phyloP scores from a whole-genome alignment of 2,113 vertebrate genomes.

The Neoarius graeffei region DNA sequence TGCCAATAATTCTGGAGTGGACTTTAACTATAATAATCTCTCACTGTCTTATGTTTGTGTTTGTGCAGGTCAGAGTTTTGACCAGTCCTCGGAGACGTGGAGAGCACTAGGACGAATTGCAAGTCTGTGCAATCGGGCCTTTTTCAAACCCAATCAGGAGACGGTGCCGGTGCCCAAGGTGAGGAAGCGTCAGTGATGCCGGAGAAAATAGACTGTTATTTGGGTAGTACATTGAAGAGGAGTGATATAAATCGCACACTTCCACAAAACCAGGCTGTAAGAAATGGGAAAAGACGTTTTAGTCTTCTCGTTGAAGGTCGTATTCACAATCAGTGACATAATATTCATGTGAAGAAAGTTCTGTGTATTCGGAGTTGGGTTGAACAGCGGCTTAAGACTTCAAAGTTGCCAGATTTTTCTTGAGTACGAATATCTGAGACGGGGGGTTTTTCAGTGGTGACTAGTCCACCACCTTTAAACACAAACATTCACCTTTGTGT shows the following conservation, averaged over 20 bases:
- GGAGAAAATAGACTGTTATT: background rate
- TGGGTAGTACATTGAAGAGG: background rate
- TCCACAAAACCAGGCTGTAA: background rate
- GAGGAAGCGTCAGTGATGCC: background rate
- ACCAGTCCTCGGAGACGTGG: slow-evolving; percentile 89
- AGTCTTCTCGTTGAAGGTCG: background rate
- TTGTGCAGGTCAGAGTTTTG: slow-evolving; percentile 82
- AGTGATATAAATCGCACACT: background rate
- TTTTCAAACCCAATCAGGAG: slow-evolving; percentile 88
- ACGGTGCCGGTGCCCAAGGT: slow-evolving; percentile 80
- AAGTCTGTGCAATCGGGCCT: slow-evolving; percentile 84
- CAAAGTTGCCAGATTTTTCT: no score
- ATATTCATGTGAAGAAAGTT: background rate
- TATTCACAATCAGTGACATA: background rate
- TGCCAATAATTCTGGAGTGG: background rate
- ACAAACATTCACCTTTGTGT: no score
- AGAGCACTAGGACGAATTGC: slow-evolving; percentile 80
- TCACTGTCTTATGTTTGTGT: slow-evolving; percentile 43
- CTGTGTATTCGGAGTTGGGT: background rate
- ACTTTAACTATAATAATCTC: slow-evolving; percentile 44
- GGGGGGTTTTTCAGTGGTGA: no score
- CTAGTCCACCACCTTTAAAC: no score
- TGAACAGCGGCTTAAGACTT: no score
- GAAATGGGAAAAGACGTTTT: background rate
- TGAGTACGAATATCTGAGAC: no score